phyloP scores from a whole-genome alignment of 2,888 invertebrate species.

The Siphonodentalium dalli region DNA sequence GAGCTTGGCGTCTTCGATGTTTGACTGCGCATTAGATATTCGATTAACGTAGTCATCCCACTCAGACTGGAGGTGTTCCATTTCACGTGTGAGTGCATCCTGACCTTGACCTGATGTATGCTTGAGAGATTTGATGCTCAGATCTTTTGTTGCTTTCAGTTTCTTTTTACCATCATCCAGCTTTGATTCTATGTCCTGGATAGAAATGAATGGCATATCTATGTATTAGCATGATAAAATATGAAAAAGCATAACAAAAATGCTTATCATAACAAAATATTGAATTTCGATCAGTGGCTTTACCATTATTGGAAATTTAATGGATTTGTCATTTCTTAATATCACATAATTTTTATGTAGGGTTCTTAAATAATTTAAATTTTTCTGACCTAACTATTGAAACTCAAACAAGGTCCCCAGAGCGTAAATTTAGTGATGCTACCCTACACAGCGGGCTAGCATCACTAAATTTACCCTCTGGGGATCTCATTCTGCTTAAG shows the following conservation, averaged over 20 bases:
- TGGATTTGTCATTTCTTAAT: not conserved
- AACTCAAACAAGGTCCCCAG: too few relatives aligned
- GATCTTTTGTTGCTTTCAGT: conserved; percentile 36
- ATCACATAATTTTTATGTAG: too few relatives aligned
- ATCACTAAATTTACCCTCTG: too few relatives aligned
- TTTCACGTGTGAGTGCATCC: conserved; percentile 83
- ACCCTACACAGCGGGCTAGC: too few relatives aligned
- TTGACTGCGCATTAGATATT: conserved; percentile 67
- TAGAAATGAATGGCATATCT: not conserved
- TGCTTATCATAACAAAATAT: not conserved
- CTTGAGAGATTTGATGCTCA: conserved; percentile 67
- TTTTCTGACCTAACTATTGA: too few relatives aligned
- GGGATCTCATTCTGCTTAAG: too few relatives aligned
- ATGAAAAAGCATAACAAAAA: not conserved
- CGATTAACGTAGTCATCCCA: conserved; percentile 72
- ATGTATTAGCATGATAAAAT: not conserved
- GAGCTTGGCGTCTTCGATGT: conserved; percentile 83
- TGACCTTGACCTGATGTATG: conserved; percentile 88
- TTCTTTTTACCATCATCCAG: conserved; percentile 49
- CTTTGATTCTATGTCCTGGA: conserved; percentile 45
- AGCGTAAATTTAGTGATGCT: too few relatives aligned
- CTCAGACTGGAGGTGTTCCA: conserved; percentile 88
- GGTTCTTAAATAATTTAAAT: too few relatives aligned
- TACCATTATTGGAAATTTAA: not conserved
- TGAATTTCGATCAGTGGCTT: not conserved